Percentiles rank a stretch among this genome's conserved stretches.
Evolutionary conservation across 92 coral and sea anemone species (phyloP).

Genomic region (Metridium senile): DNA sequence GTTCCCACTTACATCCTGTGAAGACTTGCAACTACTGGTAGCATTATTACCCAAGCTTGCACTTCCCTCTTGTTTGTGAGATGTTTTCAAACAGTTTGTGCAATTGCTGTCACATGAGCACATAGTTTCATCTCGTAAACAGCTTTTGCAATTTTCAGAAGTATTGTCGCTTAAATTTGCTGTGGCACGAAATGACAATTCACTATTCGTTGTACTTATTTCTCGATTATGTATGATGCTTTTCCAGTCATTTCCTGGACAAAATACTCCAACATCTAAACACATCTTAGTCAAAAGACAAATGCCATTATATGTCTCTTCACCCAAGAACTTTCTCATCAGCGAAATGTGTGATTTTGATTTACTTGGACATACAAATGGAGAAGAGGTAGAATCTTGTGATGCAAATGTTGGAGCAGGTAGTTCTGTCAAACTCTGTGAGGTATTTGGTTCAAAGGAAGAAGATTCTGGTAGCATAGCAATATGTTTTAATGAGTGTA

Average conservation of each 20-base stretch:
- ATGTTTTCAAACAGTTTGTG: no score
- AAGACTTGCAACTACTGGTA: no score
- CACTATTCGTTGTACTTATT: background rate
- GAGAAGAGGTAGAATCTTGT: background rate
- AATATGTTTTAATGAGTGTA: conserved; percentile 24
- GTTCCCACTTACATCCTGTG: no score
- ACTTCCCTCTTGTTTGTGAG: no score
- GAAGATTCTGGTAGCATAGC: background rate
- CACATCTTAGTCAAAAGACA: conserved; percentile 65
- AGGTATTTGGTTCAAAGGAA: background rate
- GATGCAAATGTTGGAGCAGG: background rate
- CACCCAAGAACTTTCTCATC: conserved; percentile 48
- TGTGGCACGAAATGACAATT: no score
- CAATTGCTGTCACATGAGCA: no score
- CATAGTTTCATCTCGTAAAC: no score
- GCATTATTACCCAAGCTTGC: no score
- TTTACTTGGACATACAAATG: background rate
- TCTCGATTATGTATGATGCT: background rate
- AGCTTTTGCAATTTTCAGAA: no score
- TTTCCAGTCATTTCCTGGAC: conserved; percentile 1
- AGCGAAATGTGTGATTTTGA: background rate
- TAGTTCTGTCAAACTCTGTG: background rate
- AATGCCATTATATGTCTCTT: conserved; percentile 30
- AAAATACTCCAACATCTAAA: conserved; percentile 67
- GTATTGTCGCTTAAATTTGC: no score